Conservation (phyloP, 2,797 vertebrate species). For the Diceros bicornis region DNA sequence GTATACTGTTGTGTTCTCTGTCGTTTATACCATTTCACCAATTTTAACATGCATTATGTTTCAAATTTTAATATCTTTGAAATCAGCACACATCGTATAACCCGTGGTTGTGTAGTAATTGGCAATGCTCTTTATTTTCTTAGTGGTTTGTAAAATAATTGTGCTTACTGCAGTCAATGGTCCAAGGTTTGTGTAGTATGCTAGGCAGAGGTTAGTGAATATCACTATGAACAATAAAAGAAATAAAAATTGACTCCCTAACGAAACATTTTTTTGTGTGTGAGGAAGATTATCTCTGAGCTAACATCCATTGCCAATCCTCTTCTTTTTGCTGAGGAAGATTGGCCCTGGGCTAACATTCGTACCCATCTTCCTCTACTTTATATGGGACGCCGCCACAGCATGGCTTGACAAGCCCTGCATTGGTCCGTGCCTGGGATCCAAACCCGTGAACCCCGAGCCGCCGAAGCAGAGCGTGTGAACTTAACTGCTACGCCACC, state of each 20-base stretch:
- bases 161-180: neutral
- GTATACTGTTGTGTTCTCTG: neutral
- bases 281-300: too few species aligned
- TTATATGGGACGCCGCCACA: too few species aligned
- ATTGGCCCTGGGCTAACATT: too few species aligned
- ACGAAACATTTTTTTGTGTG: neutral
- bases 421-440: too few species aligned
- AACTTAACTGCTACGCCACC: too few species aligned
- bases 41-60: neutral
- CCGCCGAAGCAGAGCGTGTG: too few species aligned
- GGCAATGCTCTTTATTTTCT: neutral
- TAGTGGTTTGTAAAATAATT: neutral
- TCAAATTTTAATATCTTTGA: constrained; percentile 40
- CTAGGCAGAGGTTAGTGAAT: neutral
- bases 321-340: too few species aligned
- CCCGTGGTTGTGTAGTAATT: neutral
- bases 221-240: neutral
- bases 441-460: too few species aligned
- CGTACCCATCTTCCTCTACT: too few species aligned
- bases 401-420: too few species aligned
- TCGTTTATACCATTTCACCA: neutral
- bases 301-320: too few species aligned
- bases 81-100: neutral
- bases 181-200: neutral
- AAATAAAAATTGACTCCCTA: neutral